Evolutionary conservation across 2,888 invertebrate species (phyloP).

Genomic region (Chrysotoxum bicinctum): DNA sequence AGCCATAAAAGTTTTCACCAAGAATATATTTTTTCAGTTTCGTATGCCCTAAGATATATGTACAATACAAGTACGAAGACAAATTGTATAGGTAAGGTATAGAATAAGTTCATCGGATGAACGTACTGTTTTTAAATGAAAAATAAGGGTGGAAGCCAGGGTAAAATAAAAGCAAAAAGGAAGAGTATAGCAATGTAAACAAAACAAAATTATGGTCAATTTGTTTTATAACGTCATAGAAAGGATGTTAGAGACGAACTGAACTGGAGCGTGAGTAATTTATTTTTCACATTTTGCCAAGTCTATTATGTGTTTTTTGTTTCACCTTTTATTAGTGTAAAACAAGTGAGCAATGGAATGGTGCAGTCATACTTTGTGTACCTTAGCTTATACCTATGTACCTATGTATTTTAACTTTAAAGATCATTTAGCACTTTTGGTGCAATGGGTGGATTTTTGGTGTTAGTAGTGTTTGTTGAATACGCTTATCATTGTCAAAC

Average conservation of each 20-base stretch:
- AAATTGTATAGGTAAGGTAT: background rate
- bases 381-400: background rate
- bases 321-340: background rate
- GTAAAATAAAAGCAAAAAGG: background rate
- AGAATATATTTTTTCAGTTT: background rate
- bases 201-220: slow-evolving; percentile 37
- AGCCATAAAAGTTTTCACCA: slow-evolving; percentile 11
- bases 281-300: slow-evolving; percentile 4
- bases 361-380: slow-evolving; percentile 9
- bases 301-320: slow-evolving; percentile 10
- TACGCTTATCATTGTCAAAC: slow-evolving; percentile 14
- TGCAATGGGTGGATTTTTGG: background rate
- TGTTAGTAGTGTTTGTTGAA: slow-evolving; percentile 40
- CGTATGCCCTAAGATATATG: background rate
- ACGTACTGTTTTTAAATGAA: background rate
- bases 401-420: background rate
- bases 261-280: slow-evolving; percentile 10
- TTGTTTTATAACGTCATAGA: slow-evolving; percentile 12
- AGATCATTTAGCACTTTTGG: slow-evolving; percentile 10
- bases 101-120: slow-evolving; percentile 20
- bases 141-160: slow-evolving; percentile 19
- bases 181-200: background rate
- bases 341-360: slow-evolving; percentile 7
- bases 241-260: background rate
- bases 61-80: background rate